phyloP scores from a whole-genome alignment of 2,888 invertebrate genomes.

The Synanthedon vespiformis region DNA sequence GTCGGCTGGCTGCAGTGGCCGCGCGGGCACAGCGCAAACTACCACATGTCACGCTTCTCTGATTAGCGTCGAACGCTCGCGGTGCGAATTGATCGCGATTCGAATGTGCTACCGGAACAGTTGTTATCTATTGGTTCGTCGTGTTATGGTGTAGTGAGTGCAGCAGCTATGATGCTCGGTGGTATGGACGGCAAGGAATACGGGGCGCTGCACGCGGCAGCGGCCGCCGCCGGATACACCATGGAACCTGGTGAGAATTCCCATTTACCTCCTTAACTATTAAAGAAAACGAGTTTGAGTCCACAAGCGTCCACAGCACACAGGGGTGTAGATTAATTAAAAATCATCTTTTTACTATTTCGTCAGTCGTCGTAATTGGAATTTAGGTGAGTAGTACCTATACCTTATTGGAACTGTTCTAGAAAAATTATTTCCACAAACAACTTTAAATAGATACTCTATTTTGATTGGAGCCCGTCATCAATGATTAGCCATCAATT shows the following conservation, averaged over 20 bases:
- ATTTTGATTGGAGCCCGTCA: too few relatives aligned
- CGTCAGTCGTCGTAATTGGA: too few relatives aligned
- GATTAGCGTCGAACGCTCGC: slow-evolving; percentile 26
- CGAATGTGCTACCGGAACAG: slow-evolving; percentile 6
- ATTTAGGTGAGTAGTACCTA: too few relatives aligned
- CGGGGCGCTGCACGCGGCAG: slow-evolving; percentile 62
- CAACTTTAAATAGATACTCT: too few relatives aligned
- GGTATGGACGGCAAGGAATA: slow-evolving; percentile 67
- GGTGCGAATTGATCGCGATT: slow-evolving; percentile 12
- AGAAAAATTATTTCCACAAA: too few relatives aligned
- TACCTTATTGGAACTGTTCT: too few relatives aligned
- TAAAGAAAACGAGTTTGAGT: too few relatives aligned
- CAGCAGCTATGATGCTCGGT: slow-evolving; percentile 54
- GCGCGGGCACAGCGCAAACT: slow-evolving; percentile 29
- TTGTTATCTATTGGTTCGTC: slow-evolving; percentile 2
- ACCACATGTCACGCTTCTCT: slow-evolving; percentile 30
- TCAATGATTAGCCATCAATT: too few relatives aligned
- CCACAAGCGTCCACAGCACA: too few relatives aligned
- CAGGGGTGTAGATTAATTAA: too few relatives aligned
- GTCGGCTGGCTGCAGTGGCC: slow-evolving; percentile 11
- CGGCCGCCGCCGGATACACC: slow-evolving; percentile 51
- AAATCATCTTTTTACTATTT: too few relatives aligned
- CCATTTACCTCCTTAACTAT: too few relatives aligned
- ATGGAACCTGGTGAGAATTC: slow-evolving; percentile 43
- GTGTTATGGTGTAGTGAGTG: slow-evolving; percentile 25